Evolutionary conservation across 2,888 invertebrate species (phyloP), one percentile per base, ranked within the genome.

Genomic region (Drosophila kuntzei): DNA sequence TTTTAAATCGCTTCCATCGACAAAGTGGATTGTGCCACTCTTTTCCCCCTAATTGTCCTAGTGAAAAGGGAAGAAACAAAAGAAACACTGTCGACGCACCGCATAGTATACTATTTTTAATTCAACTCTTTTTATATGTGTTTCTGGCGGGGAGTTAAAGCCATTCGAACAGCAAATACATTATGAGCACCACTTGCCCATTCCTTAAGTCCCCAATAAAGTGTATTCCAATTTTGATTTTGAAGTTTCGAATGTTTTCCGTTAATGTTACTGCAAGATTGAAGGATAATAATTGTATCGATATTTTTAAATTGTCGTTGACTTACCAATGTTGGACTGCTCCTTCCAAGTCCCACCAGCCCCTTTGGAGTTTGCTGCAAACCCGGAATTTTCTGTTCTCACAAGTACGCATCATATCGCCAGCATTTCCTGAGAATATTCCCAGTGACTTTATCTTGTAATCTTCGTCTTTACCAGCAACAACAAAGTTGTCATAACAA

Each of bases 171-270:
- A 9, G 39, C 18, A 11, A 39, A 4, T 18, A 39, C 39, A 20
- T 39, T 39, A 18, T 14, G 14, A 4, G 4, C 3, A 11, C 7
- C 11, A 9, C 11, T 22, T 43, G 20, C n/a, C 39, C 18, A 39
- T 39, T 18, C 5, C 18, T 11, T 20, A 12, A 39, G 39, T 39
- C 39, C 58, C 58, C 58, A 58, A 11, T 47, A 58, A 1, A 58
- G 37, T 11, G 47, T 47, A 3, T 49, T 47, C 58, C 58, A 58
- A 18, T 49, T 47, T 22, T 39, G 39, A 29, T 47, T 20, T 58
- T 47, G 39, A 1, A 37, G 47, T 14, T 58, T 58, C 1, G 58
- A 39, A 14, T 29, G 47, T 2, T 49, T 58, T 29, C 58, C 58
- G 12, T 58, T 58, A 8, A 49, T 20, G n/a, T 58, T 49, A 11